Percentiles rank a stretch among this genome's conserved stretches.
Evolutionary conservation across 2,888 invertebrate genomes (phyloP).

Genomic region (Thecocarcelia acutangulata): DNA sequence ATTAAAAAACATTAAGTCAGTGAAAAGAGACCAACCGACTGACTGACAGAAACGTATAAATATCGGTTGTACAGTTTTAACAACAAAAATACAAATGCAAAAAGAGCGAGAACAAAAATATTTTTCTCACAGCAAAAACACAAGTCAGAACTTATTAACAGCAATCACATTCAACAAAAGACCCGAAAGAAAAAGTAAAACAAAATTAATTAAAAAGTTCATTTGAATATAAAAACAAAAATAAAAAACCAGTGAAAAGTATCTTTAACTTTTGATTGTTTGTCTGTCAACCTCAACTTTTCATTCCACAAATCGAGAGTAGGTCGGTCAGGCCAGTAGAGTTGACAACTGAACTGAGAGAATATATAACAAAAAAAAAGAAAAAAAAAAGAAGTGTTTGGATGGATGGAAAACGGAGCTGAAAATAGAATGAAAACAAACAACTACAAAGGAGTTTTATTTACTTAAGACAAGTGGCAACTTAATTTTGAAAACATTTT

Average conservation of each 20-base stretch:
- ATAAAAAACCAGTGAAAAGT: constrained; percentile 47
- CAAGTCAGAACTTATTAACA: constrained; percentile 50
- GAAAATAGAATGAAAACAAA: background rate
- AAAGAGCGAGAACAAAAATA: constrained; percentile 1
- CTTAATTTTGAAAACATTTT: constrained; percentile 67
- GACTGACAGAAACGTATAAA: constrained; percentile 43
- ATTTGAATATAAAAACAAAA: constrained; percentile 60
- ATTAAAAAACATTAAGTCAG: constrained; percentile 62
- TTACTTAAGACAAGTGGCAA: constrained; percentile 67
- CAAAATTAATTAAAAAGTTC: constrained; percentile 70
- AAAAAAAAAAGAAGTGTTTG: background rate
- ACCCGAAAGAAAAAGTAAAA: constrained; percentile 42
- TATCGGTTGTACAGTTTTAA: constrained; percentile 48
- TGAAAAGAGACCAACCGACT: constrained; percentile 12
- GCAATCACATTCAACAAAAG: constrained; percentile 46
- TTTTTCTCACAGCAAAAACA: constrained; percentile 48
- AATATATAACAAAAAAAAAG: background rate
- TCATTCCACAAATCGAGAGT: constrained; percentile 3
- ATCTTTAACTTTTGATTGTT: constrained; percentile 65
- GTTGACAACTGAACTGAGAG: background rate
- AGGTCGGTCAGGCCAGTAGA: constrained; percentile 42
- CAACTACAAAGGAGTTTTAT: constrained; percentile 57
- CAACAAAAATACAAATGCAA: constrained; percentile 15
- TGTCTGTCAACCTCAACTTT: constrained; percentile 60
- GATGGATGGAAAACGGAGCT: background rate